A percentile compares a stretch with the other conserved stretches of the same genome.
phyloP scores from a whole-genome alignment of 2,113 vertebrate genomes.

The Xyliphius kryptos region DNA sequence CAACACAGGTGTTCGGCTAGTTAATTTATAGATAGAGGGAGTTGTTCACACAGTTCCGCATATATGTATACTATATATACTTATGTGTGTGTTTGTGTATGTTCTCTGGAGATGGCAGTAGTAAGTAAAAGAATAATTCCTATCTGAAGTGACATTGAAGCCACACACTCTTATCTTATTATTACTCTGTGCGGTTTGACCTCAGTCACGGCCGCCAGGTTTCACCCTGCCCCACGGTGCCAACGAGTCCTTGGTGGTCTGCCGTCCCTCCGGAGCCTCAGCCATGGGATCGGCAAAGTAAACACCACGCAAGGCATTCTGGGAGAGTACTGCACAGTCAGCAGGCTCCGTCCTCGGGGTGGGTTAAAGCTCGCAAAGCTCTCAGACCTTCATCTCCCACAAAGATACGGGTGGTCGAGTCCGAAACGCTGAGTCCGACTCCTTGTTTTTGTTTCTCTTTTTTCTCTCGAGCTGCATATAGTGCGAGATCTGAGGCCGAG shows the following conservation, averaged over 20 bases:
- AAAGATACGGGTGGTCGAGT: conserved; percentile 34
- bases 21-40: too few species aligned
- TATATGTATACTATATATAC: too few species aligned
- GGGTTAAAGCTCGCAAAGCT: conserved; percentile 62
- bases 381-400: conserved; percentile 44
- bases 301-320: conserved; percentile 29
- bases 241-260: conserved; percentile 28
- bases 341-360: conserved; percentile 46
- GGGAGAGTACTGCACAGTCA: conserved; percentile 23
- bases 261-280: conserved; percentile 17
- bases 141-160: conserved; percentile 9
- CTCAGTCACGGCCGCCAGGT: conserved; percentile 37
- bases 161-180: neutral
- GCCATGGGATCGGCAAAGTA: conserved; percentile 33
- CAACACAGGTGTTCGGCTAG: too few species aligned
- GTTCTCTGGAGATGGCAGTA: too few species aligned
- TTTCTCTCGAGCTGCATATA: conserved; percentile 25
- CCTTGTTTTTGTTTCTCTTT: conserved; percentile 9
- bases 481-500: neutral
- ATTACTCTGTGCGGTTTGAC: conserved; percentile 2
- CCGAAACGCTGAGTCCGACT: conserved; percentile 7
- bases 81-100: too few species aligned
- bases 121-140: neutral
- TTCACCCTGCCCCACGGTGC: conserved; percentile 25
- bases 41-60: too few species aligned